These are phyloP conservation scores for Mythimna loreyi DNA, from an alignment of 2,888 invertebrate species.

Conservation along the genomic window DNA sequence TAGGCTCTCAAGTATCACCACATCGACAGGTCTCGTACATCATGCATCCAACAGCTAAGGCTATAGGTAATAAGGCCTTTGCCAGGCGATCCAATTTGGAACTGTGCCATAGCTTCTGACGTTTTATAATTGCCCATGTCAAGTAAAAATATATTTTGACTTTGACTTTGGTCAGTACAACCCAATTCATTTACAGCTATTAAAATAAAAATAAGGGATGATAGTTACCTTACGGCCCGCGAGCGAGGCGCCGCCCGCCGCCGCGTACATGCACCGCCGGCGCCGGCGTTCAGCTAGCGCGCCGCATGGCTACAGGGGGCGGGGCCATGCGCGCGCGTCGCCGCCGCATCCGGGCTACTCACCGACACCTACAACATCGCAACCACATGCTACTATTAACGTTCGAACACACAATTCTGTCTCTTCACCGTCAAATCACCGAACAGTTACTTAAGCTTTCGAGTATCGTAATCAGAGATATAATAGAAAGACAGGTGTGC, in stretches of 20 bases:
- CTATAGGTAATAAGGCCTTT: too few relatives aligned
- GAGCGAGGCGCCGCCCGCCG: conserved; percentile 96
- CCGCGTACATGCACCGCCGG: conserved; percentile 95
- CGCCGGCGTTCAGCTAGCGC: conserved; percentile 83
- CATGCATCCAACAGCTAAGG: background rate
- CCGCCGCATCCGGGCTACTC: conserved; percentile 84
- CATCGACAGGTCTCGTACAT: background rate
- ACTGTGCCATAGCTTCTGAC: too few relatives aligned
- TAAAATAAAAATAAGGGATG: background rate
- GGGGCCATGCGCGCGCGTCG: conserved; percentile 75
- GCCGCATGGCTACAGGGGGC: conserved; percentile 67
- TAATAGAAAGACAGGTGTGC: too few relatives aligned
- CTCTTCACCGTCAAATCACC: background rate
- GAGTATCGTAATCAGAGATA: too few relatives aligned
- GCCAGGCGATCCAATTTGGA: too few relatives aligned
- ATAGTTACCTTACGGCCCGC: conserved; percentile 94
- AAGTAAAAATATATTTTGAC: too few relatives aligned
- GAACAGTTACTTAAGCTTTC: too few relatives aligned
- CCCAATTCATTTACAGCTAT: background rate
- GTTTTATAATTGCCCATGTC: too few relatives aligned
- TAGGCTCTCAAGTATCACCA: too few relatives aligned
- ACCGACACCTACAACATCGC: conserved; percentile 77
- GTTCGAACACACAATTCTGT: background rate
- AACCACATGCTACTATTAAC: conserved; percentile 25
- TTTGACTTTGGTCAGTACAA: background rate